These are phyloP conservation scores for Halocynthia aurantium DNA, from an alignment of 23 tunicate species.

Conservation along the genomic window DNA sequence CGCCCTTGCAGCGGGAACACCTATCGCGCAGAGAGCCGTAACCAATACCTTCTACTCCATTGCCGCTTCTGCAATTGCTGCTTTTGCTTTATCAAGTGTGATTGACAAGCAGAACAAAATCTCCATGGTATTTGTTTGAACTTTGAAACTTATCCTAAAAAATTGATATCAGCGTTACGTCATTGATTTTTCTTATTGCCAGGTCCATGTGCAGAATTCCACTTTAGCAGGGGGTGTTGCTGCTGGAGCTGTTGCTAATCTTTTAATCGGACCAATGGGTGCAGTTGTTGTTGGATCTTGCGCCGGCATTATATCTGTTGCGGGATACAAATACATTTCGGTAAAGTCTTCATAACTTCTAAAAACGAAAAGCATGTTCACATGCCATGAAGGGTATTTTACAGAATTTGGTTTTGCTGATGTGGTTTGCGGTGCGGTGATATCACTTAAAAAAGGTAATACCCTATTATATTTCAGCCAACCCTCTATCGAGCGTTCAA, in stretches of 20 bases:
- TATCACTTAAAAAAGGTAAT: not conserved
- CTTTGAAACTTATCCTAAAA: not conserved
- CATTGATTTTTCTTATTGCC: not conserved
- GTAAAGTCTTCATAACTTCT: slow-evolving; percentile 25
- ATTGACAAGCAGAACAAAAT: slow-evolving; percentile 11
- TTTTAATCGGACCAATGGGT: slow-evolving; percentile 39
- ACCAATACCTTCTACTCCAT: slow-evolving; percentile 21
- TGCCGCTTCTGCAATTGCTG: slow-evolving; percentile 13
- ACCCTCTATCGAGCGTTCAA: slow-evolving; percentile 30
- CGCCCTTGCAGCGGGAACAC: slow-evolving; percentile 45
- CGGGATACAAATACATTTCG: slow-evolving; percentile 62
- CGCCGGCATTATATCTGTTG: slow-evolving; percentile 68
- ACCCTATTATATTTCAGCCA: slow-evolving; percentile 41
- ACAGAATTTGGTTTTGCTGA: too few relatives aligned
- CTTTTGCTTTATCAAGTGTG: slow-evolving; percentile 15
- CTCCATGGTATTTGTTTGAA: slow-evolving; percentile 9
- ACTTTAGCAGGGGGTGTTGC: slow-evolving; percentile 94
- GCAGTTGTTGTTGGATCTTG: slow-evolving; percentile 45
- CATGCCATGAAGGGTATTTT: too few relatives aligned
- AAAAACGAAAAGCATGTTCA: too few relatives aligned
- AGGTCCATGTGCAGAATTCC: slow-evolving; percentile 89
- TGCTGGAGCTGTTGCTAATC: slow-evolving; percentile 76
- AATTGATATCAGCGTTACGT: not conserved
- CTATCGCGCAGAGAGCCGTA: slow-evolving; percentile 16
- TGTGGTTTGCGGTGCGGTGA: too few relatives aligned